Conservation (phyloP, 2,888 invertebrate species). For the Yponomeuta cagnagella region DNA sequence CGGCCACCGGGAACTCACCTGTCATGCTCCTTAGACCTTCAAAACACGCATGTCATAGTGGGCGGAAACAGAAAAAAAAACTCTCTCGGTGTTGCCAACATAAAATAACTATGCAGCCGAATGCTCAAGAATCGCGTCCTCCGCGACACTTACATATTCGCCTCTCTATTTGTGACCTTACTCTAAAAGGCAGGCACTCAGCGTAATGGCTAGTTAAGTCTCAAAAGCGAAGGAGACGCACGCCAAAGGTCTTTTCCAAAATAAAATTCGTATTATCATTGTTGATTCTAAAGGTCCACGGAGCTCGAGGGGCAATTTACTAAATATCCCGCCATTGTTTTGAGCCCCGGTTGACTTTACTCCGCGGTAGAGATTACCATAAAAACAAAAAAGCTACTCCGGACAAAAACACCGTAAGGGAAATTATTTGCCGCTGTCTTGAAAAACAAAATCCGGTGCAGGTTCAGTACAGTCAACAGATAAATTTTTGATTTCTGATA, state of each 20-base stretch:
- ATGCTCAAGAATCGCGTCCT: no score
- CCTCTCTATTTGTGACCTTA: not conserved
- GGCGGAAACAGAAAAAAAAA: no score
- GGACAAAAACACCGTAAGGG: not conserved
- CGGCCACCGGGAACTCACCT: no score
- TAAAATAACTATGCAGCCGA: no score
- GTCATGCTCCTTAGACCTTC: no score
- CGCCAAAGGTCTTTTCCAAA: not conserved
- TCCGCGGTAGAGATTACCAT: not conserved
- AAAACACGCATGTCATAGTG: no score
- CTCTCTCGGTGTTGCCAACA: no score
- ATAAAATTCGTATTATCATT: slow-evolving; percentile 2
- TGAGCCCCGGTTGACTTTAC: not conserved
- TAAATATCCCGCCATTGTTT: slow-evolving; percentile 1
- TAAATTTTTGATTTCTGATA: no score
- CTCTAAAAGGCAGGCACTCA: not conserved
- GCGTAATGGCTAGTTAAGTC: not conserved
- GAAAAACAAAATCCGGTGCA: not conserved
- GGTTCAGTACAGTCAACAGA: no score
- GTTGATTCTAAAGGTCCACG: not conserved
- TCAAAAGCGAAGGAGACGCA: not conserved
- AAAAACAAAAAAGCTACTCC: not conserved
- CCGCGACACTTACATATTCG: not conserved
- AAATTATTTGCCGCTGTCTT: not conserved
- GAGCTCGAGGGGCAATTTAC: not conserved